Conservation (phyloP, 2,888 invertebrate species). For the Beris morrisii region DNA sequence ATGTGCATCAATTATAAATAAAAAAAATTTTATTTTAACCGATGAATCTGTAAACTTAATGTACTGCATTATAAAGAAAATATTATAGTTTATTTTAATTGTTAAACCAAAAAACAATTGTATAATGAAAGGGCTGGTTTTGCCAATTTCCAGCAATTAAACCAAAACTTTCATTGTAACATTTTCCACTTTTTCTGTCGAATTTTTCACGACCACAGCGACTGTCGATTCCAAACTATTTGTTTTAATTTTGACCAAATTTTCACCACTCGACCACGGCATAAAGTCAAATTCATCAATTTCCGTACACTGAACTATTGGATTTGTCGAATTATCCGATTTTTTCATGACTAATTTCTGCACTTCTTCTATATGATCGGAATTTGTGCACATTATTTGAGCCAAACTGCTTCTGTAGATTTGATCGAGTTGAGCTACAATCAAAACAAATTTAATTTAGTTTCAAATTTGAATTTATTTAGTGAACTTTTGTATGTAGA, state of each 20-base stretch:
- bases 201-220: neutral
- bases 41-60: no score
- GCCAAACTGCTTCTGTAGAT: conserved; percentile 76
- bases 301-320: conserved; percentile 65
- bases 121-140: no score
- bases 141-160: neutral
- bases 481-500: conserved; percentile 34
- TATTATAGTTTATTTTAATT: no score
- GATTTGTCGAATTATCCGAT: conserved; percentile 59
- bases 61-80: no score
- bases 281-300: conserved; percentile 62
- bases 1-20: no score
- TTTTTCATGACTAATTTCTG: conserved; percentile 74
- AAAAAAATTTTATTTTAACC: no score
- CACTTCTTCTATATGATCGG: conserved; percentile 65
- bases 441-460: no score
- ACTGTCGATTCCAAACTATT: neutral
- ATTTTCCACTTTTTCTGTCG: neutral
- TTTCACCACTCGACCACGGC: conserved; percentile 57
- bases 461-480: no score
- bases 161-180: conserved; percentile 13
- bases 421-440: conserved; percentile 75
- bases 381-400: conserved; percentile 75
- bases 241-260: neutral
- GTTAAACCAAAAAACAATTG: no score